Evolutionary conservation across 2,797 vertebrate genomes (phyloP).

Genomic region (Anableps anableps): DNA sequence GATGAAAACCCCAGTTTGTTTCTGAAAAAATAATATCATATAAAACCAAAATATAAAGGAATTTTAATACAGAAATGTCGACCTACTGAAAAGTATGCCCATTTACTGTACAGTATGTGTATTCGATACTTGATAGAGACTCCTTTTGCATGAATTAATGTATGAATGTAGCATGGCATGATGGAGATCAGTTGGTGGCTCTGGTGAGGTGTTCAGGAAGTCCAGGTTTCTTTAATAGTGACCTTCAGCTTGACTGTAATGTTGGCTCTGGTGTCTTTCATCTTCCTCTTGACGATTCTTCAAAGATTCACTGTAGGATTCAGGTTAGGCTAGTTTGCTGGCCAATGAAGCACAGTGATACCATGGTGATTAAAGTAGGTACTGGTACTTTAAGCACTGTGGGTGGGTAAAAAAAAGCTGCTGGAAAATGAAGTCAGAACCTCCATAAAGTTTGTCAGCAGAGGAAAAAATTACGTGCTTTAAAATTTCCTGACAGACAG

Average conservation of each 20-base stretch:
- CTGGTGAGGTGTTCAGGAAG: background rate
- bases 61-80: background rate
- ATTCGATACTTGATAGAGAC: background rate
- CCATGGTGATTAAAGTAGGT: background rate
- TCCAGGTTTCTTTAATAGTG: background rate
- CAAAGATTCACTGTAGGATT: background rate
- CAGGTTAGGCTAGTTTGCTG: background rate
- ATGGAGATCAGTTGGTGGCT: background rate
- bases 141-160: background rate
- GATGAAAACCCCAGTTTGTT: background rate
- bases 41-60: background rate
- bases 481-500: background rate
- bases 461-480: background rate
- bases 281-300: background rate
- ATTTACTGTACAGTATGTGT: background rate
- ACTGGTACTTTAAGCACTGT: background rate
- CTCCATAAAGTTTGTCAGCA: background rate
- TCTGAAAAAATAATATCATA: background rate
- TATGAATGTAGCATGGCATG: background rate
- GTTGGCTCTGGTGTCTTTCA: background rate
- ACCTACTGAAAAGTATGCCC: background rate
- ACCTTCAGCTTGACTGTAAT: background rate
- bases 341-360: background rate
- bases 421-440: background rate
- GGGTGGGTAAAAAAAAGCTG: background rate